A percentile compares a stretch with the other conserved stretches of the same genome.
These are phyloP conservation scores for Ostrea denselamellosa DNA, from an alignment of 1,140 invertebrate genomes.

Conservation along the genomic window DNA sequence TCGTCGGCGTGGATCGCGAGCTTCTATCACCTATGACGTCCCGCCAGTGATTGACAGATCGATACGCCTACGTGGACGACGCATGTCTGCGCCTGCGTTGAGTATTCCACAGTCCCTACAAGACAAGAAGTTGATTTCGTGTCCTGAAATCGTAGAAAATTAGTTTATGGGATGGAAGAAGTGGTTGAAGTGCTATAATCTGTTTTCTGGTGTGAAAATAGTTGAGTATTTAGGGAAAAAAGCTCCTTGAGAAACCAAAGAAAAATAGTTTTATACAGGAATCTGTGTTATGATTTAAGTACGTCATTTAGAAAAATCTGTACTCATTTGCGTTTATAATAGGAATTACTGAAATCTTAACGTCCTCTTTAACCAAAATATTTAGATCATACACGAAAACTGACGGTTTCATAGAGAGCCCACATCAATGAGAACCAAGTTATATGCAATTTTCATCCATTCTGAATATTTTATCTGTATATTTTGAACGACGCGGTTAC, in stretches of 20 bases:
- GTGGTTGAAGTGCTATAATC: background rate
- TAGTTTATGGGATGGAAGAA: background rate
- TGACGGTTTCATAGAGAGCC: background rate
- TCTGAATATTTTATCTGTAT: background rate
- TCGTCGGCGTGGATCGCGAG: slow-evolving; percentile 54
- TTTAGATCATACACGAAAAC: background rate
- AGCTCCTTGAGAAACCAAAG: slow-evolving; percentile 10
- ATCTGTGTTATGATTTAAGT: background rate
- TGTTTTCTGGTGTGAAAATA: slow-evolving; percentile 4
- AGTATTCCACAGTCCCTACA: slow-evolving; percentile 46
- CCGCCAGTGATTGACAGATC: slow-evolving; percentile 56
- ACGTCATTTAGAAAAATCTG: background rate
- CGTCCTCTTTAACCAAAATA: background rate
- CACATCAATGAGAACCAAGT: background rate
- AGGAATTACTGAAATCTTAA: background rate
- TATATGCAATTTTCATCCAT: background rate
- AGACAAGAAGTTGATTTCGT: slow-evolving; percentile 50
- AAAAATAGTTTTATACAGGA: background rate
- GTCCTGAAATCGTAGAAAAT: slow-evolving; percentile 56
- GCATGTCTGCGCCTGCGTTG: slow-evolving; percentile 58
- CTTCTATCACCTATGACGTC: slow-evolving; percentile 56
- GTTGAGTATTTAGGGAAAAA: background rate
- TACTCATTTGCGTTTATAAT: background rate
- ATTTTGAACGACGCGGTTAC: slow-evolving; percentile 9
- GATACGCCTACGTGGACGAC: slow-evolving; percentile 53